Percentiles rank a stretch among this genome's conserved stretches.
Evolutionary conservation across 2,113 vertebrate species (phyloP).

Genomic region (Crypturellus undulatus): DNA sequence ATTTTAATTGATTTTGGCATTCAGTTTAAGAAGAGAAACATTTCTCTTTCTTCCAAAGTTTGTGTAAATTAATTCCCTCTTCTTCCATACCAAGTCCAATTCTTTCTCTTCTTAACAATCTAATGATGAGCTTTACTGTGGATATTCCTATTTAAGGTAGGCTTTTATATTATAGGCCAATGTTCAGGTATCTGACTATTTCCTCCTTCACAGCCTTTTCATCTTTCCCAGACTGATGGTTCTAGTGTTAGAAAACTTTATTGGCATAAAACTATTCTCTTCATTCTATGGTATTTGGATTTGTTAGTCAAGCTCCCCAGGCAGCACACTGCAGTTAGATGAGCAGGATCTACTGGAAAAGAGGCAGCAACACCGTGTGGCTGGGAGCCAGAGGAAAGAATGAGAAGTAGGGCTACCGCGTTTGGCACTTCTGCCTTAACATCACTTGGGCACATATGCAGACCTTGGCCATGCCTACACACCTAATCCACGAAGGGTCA

Average conservation of each 20-base stretch:
- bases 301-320: background rate
- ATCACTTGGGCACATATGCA: background rate
- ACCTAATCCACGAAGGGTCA: background rate
- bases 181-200: conserved; percentile 7
- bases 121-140: background rate
- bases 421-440: background rate
- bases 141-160: background rate
- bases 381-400: background rate
- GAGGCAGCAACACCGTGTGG: fast-evolving
- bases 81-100: background rate
- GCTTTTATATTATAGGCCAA: background rate
- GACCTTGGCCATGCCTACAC: background rate
- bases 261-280: background rate
- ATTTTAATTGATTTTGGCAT: background rate
- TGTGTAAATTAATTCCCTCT: background rate
- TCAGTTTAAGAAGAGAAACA: background rate
- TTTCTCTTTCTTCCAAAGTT: background rate
- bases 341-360: background rate
- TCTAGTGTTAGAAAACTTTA: background rate
- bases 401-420: background rate
- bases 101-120: background rate
- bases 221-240: background rate
- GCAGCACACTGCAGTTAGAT: background rate
- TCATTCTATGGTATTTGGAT: background rate
- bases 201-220: background rate